These are phyloP conservation scores for Dipodomys stephensi DNA, from an alignment of 2,113 vertebrate genomes.

Conservation along the genomic window DNA sequence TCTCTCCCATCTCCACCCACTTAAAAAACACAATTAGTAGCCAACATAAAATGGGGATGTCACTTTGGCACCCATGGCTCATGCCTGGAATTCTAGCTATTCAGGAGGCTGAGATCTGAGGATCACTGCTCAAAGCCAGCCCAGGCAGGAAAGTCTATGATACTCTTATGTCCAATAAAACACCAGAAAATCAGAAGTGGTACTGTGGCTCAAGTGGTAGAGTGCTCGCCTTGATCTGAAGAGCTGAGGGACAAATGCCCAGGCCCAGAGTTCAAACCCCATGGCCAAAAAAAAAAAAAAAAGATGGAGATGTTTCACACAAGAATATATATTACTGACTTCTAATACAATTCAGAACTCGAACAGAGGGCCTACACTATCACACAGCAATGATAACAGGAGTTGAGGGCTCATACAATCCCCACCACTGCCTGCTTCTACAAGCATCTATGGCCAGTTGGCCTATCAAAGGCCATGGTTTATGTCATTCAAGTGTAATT, in stretches of 20 bases:
- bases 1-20: background rate
- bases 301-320: background rate
- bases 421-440: background rate
- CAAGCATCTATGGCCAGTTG: background rate
- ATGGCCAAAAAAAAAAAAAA: too few species aligned
- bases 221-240: too few species aligned
- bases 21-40: background rate
- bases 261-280: too few species aligned
- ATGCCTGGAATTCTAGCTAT: too few species aligned
- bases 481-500: background rate
- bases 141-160: too few species aligned
- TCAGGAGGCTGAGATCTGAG: too few species aligned
- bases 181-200: too few species aligned
- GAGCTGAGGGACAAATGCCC: too few species aligned
- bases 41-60: background rate
- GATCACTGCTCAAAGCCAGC: too few species aligned
- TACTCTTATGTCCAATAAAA: too few species aligned
- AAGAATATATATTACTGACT: background rate
- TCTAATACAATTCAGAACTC: background rate
- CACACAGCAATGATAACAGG: background rate
- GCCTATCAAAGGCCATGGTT: background rate
- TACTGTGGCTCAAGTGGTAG: too few species aligned
- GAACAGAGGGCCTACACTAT: background rate
- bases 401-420: background rate
- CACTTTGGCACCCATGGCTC: too few species aligned